These are phyloP conservation scores for Harlomillsia oculata DNA, from an alignment of 1,140 invertebrate genomes.

Conservation along the genomic window DNA sequence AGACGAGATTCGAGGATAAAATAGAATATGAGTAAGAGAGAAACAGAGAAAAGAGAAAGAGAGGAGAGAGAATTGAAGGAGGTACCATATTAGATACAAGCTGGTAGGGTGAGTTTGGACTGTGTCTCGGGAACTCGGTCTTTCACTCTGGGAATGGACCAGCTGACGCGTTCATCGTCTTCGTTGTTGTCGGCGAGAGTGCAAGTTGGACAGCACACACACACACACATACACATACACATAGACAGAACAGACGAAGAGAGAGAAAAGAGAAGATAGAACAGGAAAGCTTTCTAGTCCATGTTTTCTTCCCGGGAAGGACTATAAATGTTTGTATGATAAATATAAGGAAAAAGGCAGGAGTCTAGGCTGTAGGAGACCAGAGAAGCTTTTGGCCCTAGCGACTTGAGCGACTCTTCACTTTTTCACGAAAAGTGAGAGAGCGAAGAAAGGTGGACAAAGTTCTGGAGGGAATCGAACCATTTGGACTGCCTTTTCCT, in stretches of 20 bases:
- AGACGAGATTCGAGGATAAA: not conserved
- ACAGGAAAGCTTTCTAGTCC: not conserved
- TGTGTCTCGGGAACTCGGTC: too few relatives aligned
- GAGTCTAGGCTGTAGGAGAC: too few relatives aligned
- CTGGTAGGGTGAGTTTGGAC: not conserved
- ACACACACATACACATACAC: not conserved
- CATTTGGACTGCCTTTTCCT: not conserved
- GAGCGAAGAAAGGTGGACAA: too few relatives aligned
- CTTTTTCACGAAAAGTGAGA: too few relatives aligned
- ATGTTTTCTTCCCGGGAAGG: not conserved
- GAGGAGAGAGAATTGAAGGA: not conserved
- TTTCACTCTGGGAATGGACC: conserved; percentile 13
- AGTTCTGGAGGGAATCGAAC: too few relatives aligned
- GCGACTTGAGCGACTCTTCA: too few relatives aligned
- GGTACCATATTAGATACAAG: too few relatives aligned
- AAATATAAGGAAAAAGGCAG: too few relatives aligned
- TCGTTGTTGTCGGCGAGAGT: not conserved
- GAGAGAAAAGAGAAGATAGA: not conserved
- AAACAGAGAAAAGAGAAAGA: not conserved
- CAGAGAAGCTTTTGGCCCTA: too few relatives aligned
- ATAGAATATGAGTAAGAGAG: not conserved
- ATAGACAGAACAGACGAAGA: not conserved
- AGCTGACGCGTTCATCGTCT: conserved; percentile 8
- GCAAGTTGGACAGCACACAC: not conserved
- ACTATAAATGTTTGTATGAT: too few relatives aligned